Conservation (phyloP, 2,113 vertebrate species). For the Misgurnus mizolepis region DNA sequence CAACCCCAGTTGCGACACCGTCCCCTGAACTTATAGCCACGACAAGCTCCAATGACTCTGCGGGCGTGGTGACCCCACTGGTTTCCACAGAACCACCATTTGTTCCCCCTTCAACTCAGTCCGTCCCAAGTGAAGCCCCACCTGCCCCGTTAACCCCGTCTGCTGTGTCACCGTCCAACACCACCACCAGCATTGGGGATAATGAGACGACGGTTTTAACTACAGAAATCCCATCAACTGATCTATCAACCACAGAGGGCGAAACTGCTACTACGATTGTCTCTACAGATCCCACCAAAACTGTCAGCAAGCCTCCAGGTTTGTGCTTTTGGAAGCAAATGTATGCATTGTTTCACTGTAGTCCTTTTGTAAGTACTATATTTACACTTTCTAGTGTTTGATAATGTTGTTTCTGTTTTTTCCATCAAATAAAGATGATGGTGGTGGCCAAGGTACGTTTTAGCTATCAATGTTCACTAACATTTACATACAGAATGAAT, state of each 20-base stretch:
- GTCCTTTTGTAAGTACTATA: not conserved
- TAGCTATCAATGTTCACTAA: not conserved
- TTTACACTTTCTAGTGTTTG: not conserved
- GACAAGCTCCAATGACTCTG: constrained; percentile 10
- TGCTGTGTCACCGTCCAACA: not conserved
- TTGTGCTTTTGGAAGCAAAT: not conserved
- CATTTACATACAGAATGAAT: not conserved
- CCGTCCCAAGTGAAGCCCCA: not conserved
- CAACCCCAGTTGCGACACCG: constrained; percentile 12
- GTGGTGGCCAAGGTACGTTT: constrained; percentile 31
- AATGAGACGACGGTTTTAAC: not conserved
- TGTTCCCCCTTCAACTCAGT: not conserved
- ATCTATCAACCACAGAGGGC: constrained; percentile 34
- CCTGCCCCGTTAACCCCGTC: not conserved
- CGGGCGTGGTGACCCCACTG: not conserved
- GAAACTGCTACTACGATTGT: not conserved
- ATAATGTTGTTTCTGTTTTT: not conserved
- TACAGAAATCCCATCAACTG: constrained; percentile 3
- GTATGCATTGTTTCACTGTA: not conserved
- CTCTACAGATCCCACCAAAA: constrained; percentile 55
- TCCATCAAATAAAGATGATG: not conserved
- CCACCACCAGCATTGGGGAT: constrained; percentile 26
- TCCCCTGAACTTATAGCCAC: not conserved
- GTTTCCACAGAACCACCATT: not conserved
- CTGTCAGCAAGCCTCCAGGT: constrained; percentile 71